Base-by-base conservation (phyloP, 2,888 invertebrate species). In the Pocota personata region DNA sequence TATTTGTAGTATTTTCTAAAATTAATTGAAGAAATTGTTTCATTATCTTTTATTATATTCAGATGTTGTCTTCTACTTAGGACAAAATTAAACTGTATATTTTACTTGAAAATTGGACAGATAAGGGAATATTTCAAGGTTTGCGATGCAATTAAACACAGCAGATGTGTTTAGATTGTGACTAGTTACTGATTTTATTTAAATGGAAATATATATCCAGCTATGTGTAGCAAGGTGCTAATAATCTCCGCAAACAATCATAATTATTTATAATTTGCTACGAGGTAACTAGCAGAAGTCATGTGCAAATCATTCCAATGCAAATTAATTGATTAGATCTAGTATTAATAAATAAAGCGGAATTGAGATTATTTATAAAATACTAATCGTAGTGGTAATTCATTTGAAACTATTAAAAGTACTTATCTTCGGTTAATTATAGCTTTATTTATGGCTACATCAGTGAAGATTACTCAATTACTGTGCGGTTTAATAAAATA, bases 251-350 rank as follows among this genome's bases (percentile, higher is more conserved):
- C 24, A 62, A 14, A 43, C 10, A 27, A 27, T 16, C 14, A 35
- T n/a, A 48, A 10, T 43, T 10, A 7, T 19, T 10, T 12, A 32
- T 16, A 16, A 62, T 64, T 46, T 7, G 10, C 12, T 46, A 8
- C 16, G 8, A n/a, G n/a, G 48, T 48, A 48, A 30, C 19, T n/a
- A 32, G 1, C 5, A 0, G 12, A 6, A 30, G 10, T 48, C 3
- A 48, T 46, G 30, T 35, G 14, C 35, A 16, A 35, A 7, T 37
- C 35, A 35, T 21, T 6, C 16, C 19, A 40, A 24, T 19, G 30
- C 19, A 52, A 52, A 73, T 62, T 73, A 30, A 55, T 62, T 55
- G 62, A 73, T 73, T 43, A 30, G 21, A 52, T 73, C 52, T 52
- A 16, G 10, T n/a, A n/a, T 16, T 4, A 58, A 37, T 37, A 32